Evolutionary conservation across 1,140 invertebrate genomes (phyloP), one percentile per base, ranked within the genome.

Genomic region (Calephelis nemesis): DNA sequence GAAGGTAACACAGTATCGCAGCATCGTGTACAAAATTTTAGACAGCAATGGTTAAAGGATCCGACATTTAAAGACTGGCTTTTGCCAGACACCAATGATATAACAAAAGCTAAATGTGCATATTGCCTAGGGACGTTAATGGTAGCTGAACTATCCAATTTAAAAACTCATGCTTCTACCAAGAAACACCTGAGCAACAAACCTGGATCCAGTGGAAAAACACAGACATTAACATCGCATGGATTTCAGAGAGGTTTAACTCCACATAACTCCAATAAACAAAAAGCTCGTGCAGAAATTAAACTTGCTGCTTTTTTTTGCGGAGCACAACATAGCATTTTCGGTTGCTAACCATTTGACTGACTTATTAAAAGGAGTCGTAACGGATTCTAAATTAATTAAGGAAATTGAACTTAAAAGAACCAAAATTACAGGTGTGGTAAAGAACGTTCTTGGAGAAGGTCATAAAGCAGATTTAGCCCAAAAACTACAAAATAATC

Each of bases 91-190:
- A 47, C 45, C 45, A 47, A 47, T 50, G 48, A 50, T 50, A 9
- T 13, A 13, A 50, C 48, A 50, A 50, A 50, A 50, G 48, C 48
- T 50, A 50, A 50, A 50, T 50, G 48, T 50, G 48, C 48, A 13
- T 50, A 6, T 50, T 50, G 48, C 48, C 48, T 13, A 6, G 12
- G 48, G 6, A 50, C 48, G 9, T 47, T 9, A 47, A 47, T 47
- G 45, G 45, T n/a, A n/a, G n/a, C n/a, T n/a, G n/a, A n/a, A n/a
- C n/a, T n/a, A n/a, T n/a, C n/a, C n/a, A n/a, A n/a, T n/a, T n/a
- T n/a, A n/a, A n/a, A n/a, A n/a, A n/a, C n/a, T n/a, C n/a, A n/a
- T n/a, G n/a, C n/a, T n/a, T n/a, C n/a, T n/a, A n/a, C n/a, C n/a
- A n/a, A n/a, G n/a, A n/a, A n/a, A n/a, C n/a, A n/a, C n/a, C n/a